These are phyloP conservation scores for Myodes glareolus DNA, from an alignment of 2,113 vertebrate species.

Conservation along the genomic window DNA sequence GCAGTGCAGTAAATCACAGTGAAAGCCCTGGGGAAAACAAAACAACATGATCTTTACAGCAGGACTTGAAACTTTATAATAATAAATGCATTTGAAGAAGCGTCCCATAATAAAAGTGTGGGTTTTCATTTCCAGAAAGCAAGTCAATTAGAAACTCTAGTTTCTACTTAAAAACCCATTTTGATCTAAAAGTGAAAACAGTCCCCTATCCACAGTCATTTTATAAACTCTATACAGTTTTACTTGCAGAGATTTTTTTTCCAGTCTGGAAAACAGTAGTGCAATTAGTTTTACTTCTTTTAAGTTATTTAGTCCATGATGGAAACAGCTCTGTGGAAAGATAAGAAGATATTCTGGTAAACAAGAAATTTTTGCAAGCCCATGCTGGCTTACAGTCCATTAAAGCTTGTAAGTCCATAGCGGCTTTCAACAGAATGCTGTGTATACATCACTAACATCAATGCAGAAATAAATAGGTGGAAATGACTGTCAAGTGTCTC, in stretches of 20 bases:
- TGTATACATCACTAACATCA: slow-evolving; percentile 82
- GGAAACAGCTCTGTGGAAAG: slow-evolving; percentile 90
- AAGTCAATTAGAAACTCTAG: slow-evolving; percentile 90
- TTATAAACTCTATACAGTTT: slow-evolving; percentile 86
- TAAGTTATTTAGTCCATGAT: slow-evolving; percentile 89
- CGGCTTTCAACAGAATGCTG: slow-evolving; percentile 86
- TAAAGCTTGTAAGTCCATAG: slow-evolving; percentile 89
- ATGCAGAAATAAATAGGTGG: slow-evolving; percentile 90
- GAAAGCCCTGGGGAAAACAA: slow-evolving; percentile 92
- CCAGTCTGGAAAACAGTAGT: slow-evolving; percentile 95
- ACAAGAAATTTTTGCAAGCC: slow-evolving; percentile 90
- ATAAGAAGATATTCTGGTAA: slow-evolving; percentile 91
- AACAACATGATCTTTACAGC: slow-evolving; percentile 88
- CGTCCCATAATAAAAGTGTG: slow-evolving; percentile 87
- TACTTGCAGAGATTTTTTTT: slow-evolving; percentile 89
- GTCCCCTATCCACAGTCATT: slow-evolving; percentile 85
- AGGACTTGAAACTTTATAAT: slow-evolving; percentile 87
- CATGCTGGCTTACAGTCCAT: slow-evolving; percentile 88
- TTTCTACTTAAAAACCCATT: slow-evolving; percentile 92
- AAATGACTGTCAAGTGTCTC: slow-evolving; percentile 89
- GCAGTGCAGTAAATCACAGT: slow-evolving; percentile 94
- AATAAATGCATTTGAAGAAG: slow-evolving; percentile 88
- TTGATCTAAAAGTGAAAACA: slow-evolving; percentile 92
- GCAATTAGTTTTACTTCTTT: slow-evolving; percentile 93
- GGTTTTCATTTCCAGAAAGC: slow-evolving; percentile 88